Base-by-base conservation (phyloP, 2,797 vertebrate species). In the Gobio occitaniae region DNA sequence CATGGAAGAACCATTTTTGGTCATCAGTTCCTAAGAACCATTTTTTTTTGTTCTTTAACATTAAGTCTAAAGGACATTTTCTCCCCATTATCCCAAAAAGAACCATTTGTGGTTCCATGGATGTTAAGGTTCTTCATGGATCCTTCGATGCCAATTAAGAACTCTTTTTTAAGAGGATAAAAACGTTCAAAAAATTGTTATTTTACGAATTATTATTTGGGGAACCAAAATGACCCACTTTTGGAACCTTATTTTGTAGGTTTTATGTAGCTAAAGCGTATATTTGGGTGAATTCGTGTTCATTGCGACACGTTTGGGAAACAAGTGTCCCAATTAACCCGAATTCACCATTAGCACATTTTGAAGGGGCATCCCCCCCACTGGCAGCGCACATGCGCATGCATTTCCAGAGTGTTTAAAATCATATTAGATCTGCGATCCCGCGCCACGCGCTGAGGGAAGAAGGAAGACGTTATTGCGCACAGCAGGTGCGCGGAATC, bases 401-500 rank as follows among this genome's bases (percentile, higher is more conserved):
- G 69, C n/a, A 10, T n/a, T 10, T 25, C 63, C 63, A 29, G 25
- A 32, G 12, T 25, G 25, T 16, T 10, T 38, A 19, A 68, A 38
- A 68, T 38, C 9, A n/a, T 61, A 65, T 17, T 17, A 17, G 8
- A 29, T 29, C 11, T 32, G 50, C 50, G 32, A 36, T 50, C 50
- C 17, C 9, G 36, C 54, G 32, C 19, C 32, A 41, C 61, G 78
- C 61, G 78, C 52, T 63, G 15, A 11, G 6, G 41, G 32, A 47
- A 56, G 68, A 38, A 48, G 29, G 21, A 63, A 29, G 82, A 69
- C 32, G 44, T 61, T 77, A 47, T 65, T 47, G 86, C 86, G 78
- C 86, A 44, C 86, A 84, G 83, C 86, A 84, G 86, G 86, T 87
- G 86, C 82, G 76, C 76, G 47, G n/a, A 36, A 3, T 72, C 52